Percentiles rank a stretch among this genome's conserved stretches.
These are phyloP conservation scores for Phoronis australis DNA, from an alignment of 2,888 invertebrate species.

Conservation along the genomic window DNA sequence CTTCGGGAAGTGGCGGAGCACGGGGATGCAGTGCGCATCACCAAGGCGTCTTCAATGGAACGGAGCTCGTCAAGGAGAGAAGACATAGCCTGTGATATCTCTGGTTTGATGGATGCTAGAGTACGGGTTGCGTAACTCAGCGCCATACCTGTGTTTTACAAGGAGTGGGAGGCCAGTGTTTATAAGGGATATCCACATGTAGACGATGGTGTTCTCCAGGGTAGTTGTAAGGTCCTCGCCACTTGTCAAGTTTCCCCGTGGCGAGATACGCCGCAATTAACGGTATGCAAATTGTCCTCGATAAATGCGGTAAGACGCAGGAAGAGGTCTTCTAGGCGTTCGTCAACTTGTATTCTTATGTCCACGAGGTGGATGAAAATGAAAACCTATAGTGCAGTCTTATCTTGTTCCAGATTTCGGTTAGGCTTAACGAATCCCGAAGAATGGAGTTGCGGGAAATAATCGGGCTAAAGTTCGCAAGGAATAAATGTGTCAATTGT, in stretches of 20 bases:
- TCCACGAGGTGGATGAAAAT: constrained; percentile 5
- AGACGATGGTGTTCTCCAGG: constrained; percentile 17
- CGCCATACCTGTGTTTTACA: constrained; percentile 20
- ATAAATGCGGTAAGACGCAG: constrained; percentile 13
- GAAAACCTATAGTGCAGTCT: constrained; percentile 12
- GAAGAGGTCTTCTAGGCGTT: constrained; percentile 10
- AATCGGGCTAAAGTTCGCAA: not conserved
- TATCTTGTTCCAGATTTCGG: constrained; percentile 9
- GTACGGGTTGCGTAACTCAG: constrained; percentile 12
- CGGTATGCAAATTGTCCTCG: constrained; percentile 15
- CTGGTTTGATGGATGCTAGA: constrained; percentile 3
- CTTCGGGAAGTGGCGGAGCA: too few relatives aligned
- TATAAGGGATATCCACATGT: constrained; percentile 17
- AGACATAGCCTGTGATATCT: constrained; percentile 1
- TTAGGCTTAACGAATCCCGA: constrained; percentile 2
- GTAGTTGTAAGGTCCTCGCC: constrained; percentile 14
- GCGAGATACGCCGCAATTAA: constrained; percentile 8
- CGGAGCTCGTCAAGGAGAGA: constrained; percentile 10
- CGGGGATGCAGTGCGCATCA: constrained; percentile 12
- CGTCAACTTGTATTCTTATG: constrained; percentile 8
- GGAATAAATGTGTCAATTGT: too few relatives aligned
- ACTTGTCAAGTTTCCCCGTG: not conserved
- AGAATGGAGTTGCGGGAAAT: constrained; percentile 6
- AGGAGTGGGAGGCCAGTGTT: constrained; percentile 13
- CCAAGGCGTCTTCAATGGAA: constrained; percentile 8